Conservation (phyloP, 2,113 vertebrate genomes). For the Naja naja region DNA sequence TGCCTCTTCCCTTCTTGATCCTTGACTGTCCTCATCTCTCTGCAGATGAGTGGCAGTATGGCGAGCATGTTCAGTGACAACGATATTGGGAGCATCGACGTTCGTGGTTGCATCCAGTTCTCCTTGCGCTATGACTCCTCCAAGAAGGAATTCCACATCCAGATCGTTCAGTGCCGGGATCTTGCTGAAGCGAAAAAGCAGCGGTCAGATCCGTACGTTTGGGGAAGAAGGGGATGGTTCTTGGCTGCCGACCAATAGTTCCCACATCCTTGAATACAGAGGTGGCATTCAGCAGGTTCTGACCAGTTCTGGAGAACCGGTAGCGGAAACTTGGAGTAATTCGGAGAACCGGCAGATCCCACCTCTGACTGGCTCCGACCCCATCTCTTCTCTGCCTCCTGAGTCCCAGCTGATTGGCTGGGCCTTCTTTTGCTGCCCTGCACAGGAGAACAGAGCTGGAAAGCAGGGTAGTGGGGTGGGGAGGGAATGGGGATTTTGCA, state of each 20-base stretch:
- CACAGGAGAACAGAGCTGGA: no score
- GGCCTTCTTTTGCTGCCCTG: no score
- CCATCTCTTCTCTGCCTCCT: no score
- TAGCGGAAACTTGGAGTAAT: no score
- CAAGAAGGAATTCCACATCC: conserved; percentile 80
- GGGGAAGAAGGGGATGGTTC: neutral
- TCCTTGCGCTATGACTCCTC: conserved; percentile 78
- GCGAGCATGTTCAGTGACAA: conserved; percentile 89
- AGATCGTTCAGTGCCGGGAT: conserved; percentile 83
- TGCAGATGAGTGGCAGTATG: conserved; percentile 87
- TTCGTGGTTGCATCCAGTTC: conserved; percentile 85
- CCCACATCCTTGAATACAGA: neutral
- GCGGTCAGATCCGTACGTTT: conserved; percentile 89
- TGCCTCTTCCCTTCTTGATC: neutral
- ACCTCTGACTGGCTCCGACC: no score
- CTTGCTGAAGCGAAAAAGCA: conserved; percentile 82
- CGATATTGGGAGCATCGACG: conserved; percentile 79
- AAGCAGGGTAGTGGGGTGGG: no score
- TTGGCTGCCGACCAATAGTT: rapidly evolving
- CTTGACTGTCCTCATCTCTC: rapidly evolving
- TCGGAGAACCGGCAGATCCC: no score
- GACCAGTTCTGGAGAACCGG: no score
- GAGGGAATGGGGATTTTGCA: no score
- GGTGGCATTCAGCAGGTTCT: no score
- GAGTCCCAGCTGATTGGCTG: no score